Evolutionary conservation across 2,113 vertebrate species (phyloP), one percentile per base, ranked within the genome.

Genomic region (Myodes glareolus): DNA sequence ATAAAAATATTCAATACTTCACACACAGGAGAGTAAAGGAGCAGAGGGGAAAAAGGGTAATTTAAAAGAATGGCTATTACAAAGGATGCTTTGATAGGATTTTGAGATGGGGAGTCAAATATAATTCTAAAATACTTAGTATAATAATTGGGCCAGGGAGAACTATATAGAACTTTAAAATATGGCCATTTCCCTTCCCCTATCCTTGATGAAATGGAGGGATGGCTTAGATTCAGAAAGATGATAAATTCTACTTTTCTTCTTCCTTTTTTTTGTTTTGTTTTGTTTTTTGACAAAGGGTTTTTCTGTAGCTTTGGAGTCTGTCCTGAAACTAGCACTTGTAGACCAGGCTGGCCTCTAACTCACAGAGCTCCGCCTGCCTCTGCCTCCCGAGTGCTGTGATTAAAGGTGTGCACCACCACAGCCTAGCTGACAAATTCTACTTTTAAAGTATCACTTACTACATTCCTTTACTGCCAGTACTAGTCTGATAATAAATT

Each of bases 141-240:
- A 42, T 70, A 50, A 93, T 29, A 95, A 80, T 0, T 90, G 88
- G 96, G 85, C 29, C 45, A 76, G 65, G 19, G 27, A 94, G 19
- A 97, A 91, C 91, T 92, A 92, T 92, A 93, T 5, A 27, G 19
- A 42, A 88, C 31, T 58, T 93, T 94, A 94, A 96, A 92, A 92
- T 1, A 94, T 23, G 36, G 14, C 11, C 50, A 50, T 61, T 58
- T 14, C 87, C 36, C 42, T 67, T 73, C 52, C 55, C 50, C 9
- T 52, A 52, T 13, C 11, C 50, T 52, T 31, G 50, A 29, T 29
- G 17, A 88, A 33, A 14, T 0, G 50, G 16, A 5, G 31, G 21
- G 45, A 73, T 39, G 31, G 7, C 19, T 77, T 61, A 61, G 94
- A 23, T 90, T 4, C 85, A 39, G 52, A 76, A 94, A 76, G 31